phyloP scores from a whole-genome alignment of 30 jellyfish, hydroid and myxozoan genomes.

The Turritopsis dohrnii region DNA sequence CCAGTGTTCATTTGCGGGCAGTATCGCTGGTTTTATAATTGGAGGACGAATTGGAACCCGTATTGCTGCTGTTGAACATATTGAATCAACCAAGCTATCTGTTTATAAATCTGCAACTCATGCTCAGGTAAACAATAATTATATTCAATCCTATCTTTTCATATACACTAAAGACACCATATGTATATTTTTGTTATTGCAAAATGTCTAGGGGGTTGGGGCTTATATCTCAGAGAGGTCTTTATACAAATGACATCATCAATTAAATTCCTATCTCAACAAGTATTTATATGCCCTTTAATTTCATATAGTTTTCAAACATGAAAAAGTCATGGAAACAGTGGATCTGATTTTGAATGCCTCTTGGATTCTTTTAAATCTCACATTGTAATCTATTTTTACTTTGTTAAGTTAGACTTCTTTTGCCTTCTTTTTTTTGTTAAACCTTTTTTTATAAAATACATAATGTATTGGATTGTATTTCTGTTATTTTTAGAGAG shows the following conservation, averaged over 20 bases:
- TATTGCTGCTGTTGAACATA: constrained; percentile 63
- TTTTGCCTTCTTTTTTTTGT: not conserved
- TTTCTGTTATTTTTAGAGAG: constrained; percentile 47
- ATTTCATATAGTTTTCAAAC: no score
- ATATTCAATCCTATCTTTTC: not conserved
- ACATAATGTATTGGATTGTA: no score
- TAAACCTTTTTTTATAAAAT: not conserved
- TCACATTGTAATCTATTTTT: no score
- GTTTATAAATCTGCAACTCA: constrained; percentile 43
- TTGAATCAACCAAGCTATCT: constrained; percentile 62
- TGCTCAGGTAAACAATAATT: constrained; percentile 56
- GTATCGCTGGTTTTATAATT: constrained; percentile 67
- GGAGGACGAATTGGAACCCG: constrained; percentile 83
- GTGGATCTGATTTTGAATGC: no score
- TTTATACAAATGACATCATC: no score
- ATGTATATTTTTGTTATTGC: not conserved
- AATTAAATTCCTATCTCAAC: no score
- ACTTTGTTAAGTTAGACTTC: no score
- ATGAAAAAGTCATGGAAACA: no score
- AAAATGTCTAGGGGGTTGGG: no score
- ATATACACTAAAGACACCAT: not conserved
- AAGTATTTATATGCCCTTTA: no score
- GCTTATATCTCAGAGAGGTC: no score
- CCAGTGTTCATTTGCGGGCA: constrained; percentile 36
- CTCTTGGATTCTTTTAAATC: no score